These are phyloP conservation scores for Leucophora obtusa DNA, from an alignment of 2,888 invertebrate genomes.

Conservation along the genomic window DNA sequence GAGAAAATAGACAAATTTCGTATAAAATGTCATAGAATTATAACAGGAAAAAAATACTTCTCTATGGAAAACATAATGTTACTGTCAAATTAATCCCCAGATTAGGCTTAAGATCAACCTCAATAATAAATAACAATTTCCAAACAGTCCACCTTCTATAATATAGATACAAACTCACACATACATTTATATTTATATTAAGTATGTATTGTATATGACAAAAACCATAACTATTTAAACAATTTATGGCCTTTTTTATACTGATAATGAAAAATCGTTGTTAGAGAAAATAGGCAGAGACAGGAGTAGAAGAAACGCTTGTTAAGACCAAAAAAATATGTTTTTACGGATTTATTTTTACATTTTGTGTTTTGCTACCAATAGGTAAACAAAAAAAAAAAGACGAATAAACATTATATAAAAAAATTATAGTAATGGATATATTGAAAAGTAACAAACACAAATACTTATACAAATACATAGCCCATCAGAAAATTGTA, in stretches of 20 bases:
- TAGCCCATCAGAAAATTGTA: neutral
- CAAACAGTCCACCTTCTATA: slow-evolving; percentile 24
- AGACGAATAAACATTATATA: slow-evolving; percentile 28
- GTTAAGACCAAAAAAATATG: neutral
- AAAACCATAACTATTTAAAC: slow-evolving; percentile 13
- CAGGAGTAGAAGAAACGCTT: neutral
- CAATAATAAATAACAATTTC: slow-evolving; percentile 63
- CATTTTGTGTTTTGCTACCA: neutral
- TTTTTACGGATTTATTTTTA: neutral
- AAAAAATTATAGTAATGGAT: slow-evolving; percentile 21
- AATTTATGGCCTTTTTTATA: neutral
- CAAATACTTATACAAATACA: no score
- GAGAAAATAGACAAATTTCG: neutral
- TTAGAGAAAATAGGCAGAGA: neutral
- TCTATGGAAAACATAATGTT: slow-evolving; percentile 51
- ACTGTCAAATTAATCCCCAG: slow-evolving; percentile 57
- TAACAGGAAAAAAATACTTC: slow-evolving; percentile 1
- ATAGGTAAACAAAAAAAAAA: neutral
- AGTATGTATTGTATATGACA: neutral
- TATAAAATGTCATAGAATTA: neutral
- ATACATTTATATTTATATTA: neutral
- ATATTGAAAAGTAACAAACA: slow-evolving; percentile 19
- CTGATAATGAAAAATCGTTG: slow-evolving; percentile 30
- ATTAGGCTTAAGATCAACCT: slow-evolving; percentile 58
- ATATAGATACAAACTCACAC: neutral